Percentiles rank a stretch among this genome's conserved stretches.
phyloP scores from a whole-genome alignment of 2,113 vertebrate species.

The Rhinoptilus africanus region DNA sequence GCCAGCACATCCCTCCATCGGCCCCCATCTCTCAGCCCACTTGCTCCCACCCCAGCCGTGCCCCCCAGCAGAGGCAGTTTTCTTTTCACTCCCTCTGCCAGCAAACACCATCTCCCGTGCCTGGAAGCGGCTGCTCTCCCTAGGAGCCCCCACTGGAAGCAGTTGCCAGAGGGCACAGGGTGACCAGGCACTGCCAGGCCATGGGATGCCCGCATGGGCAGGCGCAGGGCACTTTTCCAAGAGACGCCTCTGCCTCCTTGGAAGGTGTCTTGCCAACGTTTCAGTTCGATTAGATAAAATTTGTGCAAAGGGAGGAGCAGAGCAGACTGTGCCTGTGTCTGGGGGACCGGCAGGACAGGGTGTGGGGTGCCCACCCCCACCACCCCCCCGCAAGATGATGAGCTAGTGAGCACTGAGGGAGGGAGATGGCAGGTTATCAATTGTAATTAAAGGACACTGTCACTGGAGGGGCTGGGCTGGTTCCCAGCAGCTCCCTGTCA shows the following conservation, averaged over 20 bases:
- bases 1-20: not conserved
- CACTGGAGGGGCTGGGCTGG: not conserved
- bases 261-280: not conserved
- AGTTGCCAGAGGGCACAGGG: not conserved
- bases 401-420: not conserved
- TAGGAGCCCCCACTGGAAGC: not conserved
- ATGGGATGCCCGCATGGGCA: accelerated
- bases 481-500: slow-evolving; percentile 9
- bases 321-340: not conserved
- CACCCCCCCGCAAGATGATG: not conserved
- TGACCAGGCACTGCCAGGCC: not conserved
- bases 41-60: not conserved
- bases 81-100: not conserved
- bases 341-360: accelerated
- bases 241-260: not conserved
- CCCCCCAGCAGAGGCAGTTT: not conserved
- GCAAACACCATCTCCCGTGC: not conserved
- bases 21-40: accelerated
- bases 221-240: not conserved
- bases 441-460: not conserved
- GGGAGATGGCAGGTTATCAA: not conserved
- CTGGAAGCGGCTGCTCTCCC: not conserved
- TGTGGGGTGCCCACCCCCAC: not conserved
- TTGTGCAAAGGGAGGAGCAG: not conserved
- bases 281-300: not conserved